Evolutionary conservation across 1,140 invertebrate genomes (phyloP), one percentile per base, ranked within the genome.

Genomic region (Drosophila jambulina): DNA sequence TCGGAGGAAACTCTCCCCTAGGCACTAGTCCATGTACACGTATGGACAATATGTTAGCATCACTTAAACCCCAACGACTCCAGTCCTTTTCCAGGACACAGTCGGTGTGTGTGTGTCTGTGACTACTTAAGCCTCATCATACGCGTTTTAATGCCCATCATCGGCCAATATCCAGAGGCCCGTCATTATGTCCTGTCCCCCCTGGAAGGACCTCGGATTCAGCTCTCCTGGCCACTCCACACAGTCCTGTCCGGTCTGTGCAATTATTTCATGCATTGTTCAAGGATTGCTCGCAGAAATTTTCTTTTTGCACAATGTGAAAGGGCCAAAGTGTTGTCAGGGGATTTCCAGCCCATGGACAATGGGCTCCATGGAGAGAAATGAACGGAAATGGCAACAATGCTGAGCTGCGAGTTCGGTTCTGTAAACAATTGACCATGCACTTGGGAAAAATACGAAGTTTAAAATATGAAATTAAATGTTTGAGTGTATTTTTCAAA

Each of bases 111-210:
- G 40, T 77, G 46, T 48, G 53, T 64, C 51, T 45, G 53, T 62
- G 77, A 84, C 84, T 88, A 88, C 84, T 87, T 88, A 87, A 88
- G 84, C 78, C 84, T 80, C 84, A 87, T 87, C 84, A 84, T 78
- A 71, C 72, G 84, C 84, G 69, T 78, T 87, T 87, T 88, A 87
- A 88, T 80, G 77, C 78, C 80, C 84, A 88, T 80, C 84, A 88
- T 78, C 80, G 82, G 63, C 77, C 77, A 83, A 75, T 79, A 75
- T 56, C 56, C 79, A 77, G 48, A 58, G 40, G 64, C 65, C 81
- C 70, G 57, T 77, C 65, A 76, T 72, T 83, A 79, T 82, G 80
- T 76, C 84, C n/a, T n/a, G n/a, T n/a, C n/a, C n/a, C 71, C 32
- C 63, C 63, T 45, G 29, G 3, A 68, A 70, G 63, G 38, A 77